phyloP scores from a whole-genome alignment of 2,888 invertebrate species.

The Lycia hirtaria region DNA sequence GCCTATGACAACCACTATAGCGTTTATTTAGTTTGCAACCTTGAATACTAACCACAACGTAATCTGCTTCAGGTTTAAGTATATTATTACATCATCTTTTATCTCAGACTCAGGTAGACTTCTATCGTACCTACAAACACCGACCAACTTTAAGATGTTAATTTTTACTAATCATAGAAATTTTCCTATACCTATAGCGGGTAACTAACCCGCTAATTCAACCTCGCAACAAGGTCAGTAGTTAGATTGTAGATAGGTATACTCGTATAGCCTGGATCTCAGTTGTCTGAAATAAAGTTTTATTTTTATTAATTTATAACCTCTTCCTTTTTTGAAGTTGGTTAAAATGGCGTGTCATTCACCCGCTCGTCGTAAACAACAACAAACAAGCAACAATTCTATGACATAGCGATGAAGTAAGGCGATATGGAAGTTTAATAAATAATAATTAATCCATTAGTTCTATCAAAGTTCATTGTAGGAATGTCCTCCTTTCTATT shows the following conservation, averaged over 20 bases:
- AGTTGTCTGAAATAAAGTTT: too few relatives aligned
- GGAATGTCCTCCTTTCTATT: constrained; percentile 52
- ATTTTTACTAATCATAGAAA: too few relatives aligned
- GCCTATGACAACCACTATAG: constrained; percentile 41
- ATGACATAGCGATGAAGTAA: constrained; percentile 42
- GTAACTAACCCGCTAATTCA: too few relatives aligned
- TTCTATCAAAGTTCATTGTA: constrained; percentile 36
- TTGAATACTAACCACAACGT: constrained; percentile 14
- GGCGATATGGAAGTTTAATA: constrained; percentile 3
- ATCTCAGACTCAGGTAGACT: not conserved
- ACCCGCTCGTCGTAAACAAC: too few relatives aligned
- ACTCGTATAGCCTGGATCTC: too few relatives aligned
- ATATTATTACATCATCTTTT: constrained; percentile 3
- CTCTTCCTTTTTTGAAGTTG: too few relatives aligned
- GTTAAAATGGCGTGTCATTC: constrained; percentile 29
- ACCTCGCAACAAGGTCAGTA: too few relatives aligned
- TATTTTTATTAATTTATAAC: too few relatives aligned
- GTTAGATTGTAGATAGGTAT: too few relatives aligned
- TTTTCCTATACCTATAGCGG: too few relatives aligned
- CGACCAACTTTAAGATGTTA: not conserved
- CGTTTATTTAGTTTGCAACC: constrained; percentile 18
- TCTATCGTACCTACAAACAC: not conserved
- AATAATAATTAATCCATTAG: constrained; percentile 14
- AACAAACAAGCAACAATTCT: constrained; percentile 51
- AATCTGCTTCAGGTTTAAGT: not conserved